Conservation (phyloP, 2,113 vertebrate genomes). For the Triplophysa tibetana region DNA sequence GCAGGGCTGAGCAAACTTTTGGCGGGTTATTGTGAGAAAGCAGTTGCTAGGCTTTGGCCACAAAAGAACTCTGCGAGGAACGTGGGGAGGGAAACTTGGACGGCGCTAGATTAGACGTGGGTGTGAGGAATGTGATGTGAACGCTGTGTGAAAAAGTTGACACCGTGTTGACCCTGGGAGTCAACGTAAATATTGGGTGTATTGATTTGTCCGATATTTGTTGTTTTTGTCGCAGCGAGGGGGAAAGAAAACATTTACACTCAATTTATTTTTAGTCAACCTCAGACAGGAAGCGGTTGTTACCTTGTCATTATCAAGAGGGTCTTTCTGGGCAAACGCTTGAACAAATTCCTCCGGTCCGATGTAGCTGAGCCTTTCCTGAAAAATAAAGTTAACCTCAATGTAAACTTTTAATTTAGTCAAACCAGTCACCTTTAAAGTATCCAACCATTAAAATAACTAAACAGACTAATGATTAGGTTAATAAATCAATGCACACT, state of each 20-base stretch:
- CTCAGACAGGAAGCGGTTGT: slow-evolving; percentile 34
- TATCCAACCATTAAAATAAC: background rate
- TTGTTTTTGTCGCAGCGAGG: background rate
- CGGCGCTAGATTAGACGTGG: background rate
- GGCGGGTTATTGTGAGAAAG: slow-evolving; percentile 29
- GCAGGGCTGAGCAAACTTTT: slow-evolving; percentile 48
- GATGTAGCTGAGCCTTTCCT: slow-evolving; percentile 94
- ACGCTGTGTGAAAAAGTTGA: slow-evolving; percentile 48
- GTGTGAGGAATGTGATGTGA: slow-evolving; percentile 34
- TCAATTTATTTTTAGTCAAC: background rate
- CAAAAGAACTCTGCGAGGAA: slow-evolving; percentile 50
- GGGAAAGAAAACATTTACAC: background rate
- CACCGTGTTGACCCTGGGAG: slow-evolving; percentile 45
- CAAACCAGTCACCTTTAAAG: slow-evolving; percentile 29
- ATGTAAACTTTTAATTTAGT: slow-evolving; percentile 3
- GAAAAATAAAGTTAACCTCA: slow-evolving; percentile 46
- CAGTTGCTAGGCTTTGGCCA: slow-evolving; percentile 65
- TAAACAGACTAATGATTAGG: slow-evolving; percentile 4
- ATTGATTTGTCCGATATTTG: slow-evolving; percentile 33
- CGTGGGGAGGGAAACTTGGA: background rate
- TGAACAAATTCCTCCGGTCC: slow-evolving; percentile 95
- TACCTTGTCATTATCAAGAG: slow-evolving; percentile 89
- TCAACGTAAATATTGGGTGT: slow-evolving; percentile 19
- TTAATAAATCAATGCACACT: slow-evolving; percentile 15
- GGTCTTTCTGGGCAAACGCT: slow-evolving; percentile 88